These are phyloP conservation scores for Leptodirus hochenwartii DNA, from an alignment of 2,888 invertebrate species.

Conservation along the genomic window DNA sequence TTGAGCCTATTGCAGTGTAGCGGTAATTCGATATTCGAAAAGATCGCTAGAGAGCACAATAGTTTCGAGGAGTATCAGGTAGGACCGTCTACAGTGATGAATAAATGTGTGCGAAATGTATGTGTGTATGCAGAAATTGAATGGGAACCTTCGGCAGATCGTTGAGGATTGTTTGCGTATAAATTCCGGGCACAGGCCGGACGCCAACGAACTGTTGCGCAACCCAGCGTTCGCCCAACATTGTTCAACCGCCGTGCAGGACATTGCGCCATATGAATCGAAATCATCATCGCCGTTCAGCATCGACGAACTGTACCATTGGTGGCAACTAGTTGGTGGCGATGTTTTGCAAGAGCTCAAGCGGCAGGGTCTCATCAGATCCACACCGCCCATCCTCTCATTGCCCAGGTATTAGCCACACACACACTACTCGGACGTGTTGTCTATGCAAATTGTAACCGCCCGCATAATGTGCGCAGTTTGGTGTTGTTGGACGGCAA, in stretches of 20 bases:
- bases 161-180: slow-evolving; percentile 57
- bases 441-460: too few species aligned
- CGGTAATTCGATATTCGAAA: slow-evolving; percentile 39
- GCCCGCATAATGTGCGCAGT: too few species aligned
- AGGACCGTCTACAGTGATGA: slow-evolving; percentile 9
- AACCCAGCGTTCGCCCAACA: slow-evolving; percentile 29
- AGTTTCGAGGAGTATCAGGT: slow-evolving; percentile 46
- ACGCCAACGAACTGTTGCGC: slow-evolving; percentile 39
- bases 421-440: slow-evolving; percentile 7
- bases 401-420: slow-evolving; percentile 49
- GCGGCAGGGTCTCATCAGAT: slow-evolving; percentile 77
- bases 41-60: slow-evolving; percentile 65
- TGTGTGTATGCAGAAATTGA: slow-evolving; percentile 10
- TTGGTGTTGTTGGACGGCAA: slow-evolving; percentile 70
- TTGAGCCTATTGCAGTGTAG: slow-evolving; percentile 48
- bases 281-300: slow-evolving; percentile 26
- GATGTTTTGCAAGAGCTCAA: slow-evolving; percentile 81
- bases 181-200: slow-evolving; percentile 39
- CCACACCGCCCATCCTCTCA: slow-evolving; percentile 63
- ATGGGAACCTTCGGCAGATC: slow-evolving; percentile 34
- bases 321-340: slow-evolving; percentile 93
- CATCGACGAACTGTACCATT: slow-evolving; percentile 73
- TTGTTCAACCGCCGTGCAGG: too few species aligned
- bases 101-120: slow-evolving; percentile 1
- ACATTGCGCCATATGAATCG: too few species aligned